Base-by-base conservation (phyloP, 1,140 invertebrate species). In the Sinonovacula constricta region DNA sequence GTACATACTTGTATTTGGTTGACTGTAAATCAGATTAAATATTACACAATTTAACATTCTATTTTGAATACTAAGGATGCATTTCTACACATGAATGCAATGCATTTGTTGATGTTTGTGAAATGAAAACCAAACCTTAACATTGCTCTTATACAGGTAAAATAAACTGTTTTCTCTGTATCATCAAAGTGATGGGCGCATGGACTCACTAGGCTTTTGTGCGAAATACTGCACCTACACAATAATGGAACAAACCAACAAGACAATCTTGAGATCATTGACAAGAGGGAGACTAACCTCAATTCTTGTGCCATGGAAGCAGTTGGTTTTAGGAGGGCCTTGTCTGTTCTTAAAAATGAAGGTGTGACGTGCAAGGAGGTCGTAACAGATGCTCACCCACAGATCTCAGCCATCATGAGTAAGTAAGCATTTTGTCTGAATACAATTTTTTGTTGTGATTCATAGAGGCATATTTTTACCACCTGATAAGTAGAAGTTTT, bases 211-310 rank as follows among this genome's bases (percentile, higher is more conserved):
- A 7, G 39, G 63, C 5, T 22, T 49, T 30, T 66, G 3, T 49
- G 63, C 36, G 1, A 66, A 66, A 31, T 66, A 66, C 30, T 66
- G 63, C 39, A 66, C 63, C 34, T 62, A 62, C 31, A 62, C 59
- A 33, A 22, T 62, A 7, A 31, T 33, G 59, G 30, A 62, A 12
- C 59, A 62, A 33, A 15, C 56, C 7, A 30, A 57, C 56, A 57
- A 57, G 18, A 30, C 31, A 3, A 24, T 26, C 3, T 57, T 3
- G 56, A 57, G 31, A 18, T 57, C 10, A 15, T 57, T 22, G 56
- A 57, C 18, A 57, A 26, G 22, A 22, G 24, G 18, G 56, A 57
- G 18, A 18, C 18, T 3, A 2, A 28, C 7, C 3, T 57, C 2
- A 57, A 57, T 12, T 57, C 56, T 24, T 3, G 56, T 2, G 26